These are phyloP conservation scores for Cantharis rufa DNA, from an alignment of 2,888 invertebrate species.

Conservation along the genomic window DNA sequence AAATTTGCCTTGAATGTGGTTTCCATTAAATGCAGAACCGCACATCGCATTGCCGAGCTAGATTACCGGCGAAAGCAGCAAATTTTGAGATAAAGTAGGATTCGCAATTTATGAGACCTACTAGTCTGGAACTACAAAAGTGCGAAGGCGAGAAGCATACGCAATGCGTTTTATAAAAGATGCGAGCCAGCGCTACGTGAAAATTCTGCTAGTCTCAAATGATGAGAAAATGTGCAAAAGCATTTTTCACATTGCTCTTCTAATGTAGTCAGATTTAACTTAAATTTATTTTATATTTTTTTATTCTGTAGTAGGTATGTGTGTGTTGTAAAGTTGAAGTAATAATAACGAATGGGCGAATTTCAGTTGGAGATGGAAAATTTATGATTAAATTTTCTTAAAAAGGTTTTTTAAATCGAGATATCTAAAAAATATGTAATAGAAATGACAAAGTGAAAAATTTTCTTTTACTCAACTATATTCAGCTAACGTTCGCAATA, in stretches of 20 bases:
- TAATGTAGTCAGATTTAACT: not conserved
- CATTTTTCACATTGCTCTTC: not conserved
- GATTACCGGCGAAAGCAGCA: conserved; percentile 34
- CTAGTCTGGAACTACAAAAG: conserved; percentile 29
- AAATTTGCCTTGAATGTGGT: conserved; percentile 32
- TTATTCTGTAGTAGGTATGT: not conserved
- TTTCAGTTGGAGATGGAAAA: not conserved
- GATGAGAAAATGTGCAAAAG: conserved; percentile 8
- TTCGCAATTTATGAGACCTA: conserved; percentile 32
- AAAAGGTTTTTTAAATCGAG: not conserved
- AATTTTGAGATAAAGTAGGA: conserved; percentile 35
- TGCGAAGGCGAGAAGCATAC: conserved; percentile 31
- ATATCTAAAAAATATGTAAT: not conserved
- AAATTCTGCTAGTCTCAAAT: conserved; percentile 7
- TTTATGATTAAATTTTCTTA: not conserved
- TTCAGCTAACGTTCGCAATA: conserved; percentile 7
- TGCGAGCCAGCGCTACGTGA: conserved; percentile 20
- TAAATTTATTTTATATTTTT: conserved; percentile 12
- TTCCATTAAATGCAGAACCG: conserved; percentile 27
- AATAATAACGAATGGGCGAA: not conserved
- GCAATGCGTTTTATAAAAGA: conserved; percentile 24
- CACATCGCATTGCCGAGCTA: conserved; percentile 24
- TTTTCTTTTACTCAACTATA: conserved; percentile 6
- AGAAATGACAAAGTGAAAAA: conserved; percentile 6
- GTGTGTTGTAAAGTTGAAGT: not conserved